Evolutionary conservation across 1,140 invertebrate species (phyloP), one percentile per base, ranked within the genome.

Genomic region (Orchesella cincta): DNA sequence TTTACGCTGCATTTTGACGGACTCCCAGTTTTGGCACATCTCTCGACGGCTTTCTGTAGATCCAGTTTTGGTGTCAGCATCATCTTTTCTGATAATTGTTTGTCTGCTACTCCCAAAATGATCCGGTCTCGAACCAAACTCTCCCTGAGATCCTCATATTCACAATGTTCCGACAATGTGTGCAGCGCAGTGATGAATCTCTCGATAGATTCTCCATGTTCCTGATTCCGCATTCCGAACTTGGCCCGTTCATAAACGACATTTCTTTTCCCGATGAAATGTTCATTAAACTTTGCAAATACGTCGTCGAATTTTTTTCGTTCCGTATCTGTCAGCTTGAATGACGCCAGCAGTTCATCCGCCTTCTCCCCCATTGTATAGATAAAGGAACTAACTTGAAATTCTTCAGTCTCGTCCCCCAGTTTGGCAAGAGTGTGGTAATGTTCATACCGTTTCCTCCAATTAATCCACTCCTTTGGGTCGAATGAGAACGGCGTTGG

Each of bases 101-200:
- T 73, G 74, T 85, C 82, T 0, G 72, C 26, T 1, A 85, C 83
- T 26, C 83, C 84, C 28, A 84, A 80, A 12, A 85, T 83, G 26
- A 86, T 83, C 34, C 82, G 76, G 71, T 79, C 78, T 0, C 75
- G 29, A 39, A 79, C 28, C 23, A 79, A 36, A 14, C 71, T 64
- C 3, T 79, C 78, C 33, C 29, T 52, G 1, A 79, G 39, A 0
- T 29, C 28, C 1, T 29, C 64, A 46, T 64, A 79, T 1, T 72
- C 36, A 33, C 78, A 79, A n/a, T 54, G 51, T 29, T 57, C 36
- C 1, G 34, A 46, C 1, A 80, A 36, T 18, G 71, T 35, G 29
- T 80, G 78, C 0, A 83, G 75, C n/a, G 64, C 71, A 29, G 80
- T 79, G 18, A 82, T 71, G 72, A 81, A 83, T 28, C 81, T 75